Base-by-base conservation (phyloP, 2,888 invertebrate genomes). In the Tinea pellionella region DNA sequence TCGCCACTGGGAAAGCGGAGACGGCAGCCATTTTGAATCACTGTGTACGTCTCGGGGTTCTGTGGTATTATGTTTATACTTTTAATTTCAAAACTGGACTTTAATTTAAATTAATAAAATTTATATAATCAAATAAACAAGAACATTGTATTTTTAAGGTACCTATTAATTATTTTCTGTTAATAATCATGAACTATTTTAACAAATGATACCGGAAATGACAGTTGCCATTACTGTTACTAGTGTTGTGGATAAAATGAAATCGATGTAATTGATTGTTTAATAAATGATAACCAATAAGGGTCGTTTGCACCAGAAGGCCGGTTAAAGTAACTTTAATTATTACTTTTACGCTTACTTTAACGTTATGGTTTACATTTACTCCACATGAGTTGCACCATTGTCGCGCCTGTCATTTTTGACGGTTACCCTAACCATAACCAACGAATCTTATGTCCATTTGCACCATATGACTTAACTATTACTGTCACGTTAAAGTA, bases 1-100 rank as follows among this genome's bases (percentile, higher is more conserved):
- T 12, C 29, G 57, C 6, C 57, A 57, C 57, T 57, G 57, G 57
- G 13, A 32, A 32, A 57, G 13, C 57, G 57, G 12, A 57, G 24
- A 32, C 16, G 57, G 57, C 57, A 32, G 32, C 2, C 57, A 57
- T 57, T 32, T 57, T 57, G 57, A 9, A 57, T 13, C 24, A 47
- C 47, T 47, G 16, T n/a, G 16, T 12, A 9, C 47, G 9, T 15
- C 13, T 4, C n/a, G 15, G n/a, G 9, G 47, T 15, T 16, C 13
- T 47, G 9, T 16, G 8, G 6, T 6, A 47, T 47, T 47, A 15
- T 47, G 9, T 37, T 37, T 47, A 47, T 47, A 15, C 13, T 41
- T 41, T 41, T 24, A 24, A 3, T 24, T 3, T 3, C 6, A 6
- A 24, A 24, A 24, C 24, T 24, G 24, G 24, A 24, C 24, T 24